Evolutionary conservation across 2,797 vertebrate species (phyloP), one percentile per base, ranked within the genome.

Genomic region (Microctenopoma lineatum): DNA sequence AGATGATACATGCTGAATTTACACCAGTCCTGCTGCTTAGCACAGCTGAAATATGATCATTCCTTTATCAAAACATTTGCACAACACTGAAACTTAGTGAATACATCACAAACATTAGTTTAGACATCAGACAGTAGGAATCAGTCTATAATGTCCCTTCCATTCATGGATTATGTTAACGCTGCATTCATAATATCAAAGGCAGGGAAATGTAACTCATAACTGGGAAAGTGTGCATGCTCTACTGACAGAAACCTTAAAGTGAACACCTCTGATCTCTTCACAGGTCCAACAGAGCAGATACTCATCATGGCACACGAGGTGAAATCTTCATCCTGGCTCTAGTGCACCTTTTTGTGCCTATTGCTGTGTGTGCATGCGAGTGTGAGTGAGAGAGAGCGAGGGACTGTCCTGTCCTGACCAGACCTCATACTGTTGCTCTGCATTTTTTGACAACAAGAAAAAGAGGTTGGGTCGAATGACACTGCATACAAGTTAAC

Each of bases 281-380:
- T 51, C 57, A 39, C 60, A 39, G 41, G 59, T 55, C 72, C 46
- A 72, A 53, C 64, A 54, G 73, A 66, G 61, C 64, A 67, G 68
- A 61, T 61, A 69, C 60, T 52, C 55, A 59, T 75, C 73, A 59
- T 25, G 16, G 25, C 63, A 46, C 64, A 73, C n/a, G 56, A 46
- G 73, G 51, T 52, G 57, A 81, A 78, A 83, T 59, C 34, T 46
- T 80, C 80, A 86, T 81, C 81, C 73, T 42, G 55, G 74, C 59
- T 83, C 70, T 48, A 56, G 36, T 9, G 66, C 66, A 86, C 72
- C 81, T 72, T 80, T 72, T 54, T 57, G 36, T 41, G 64, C 13
- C 53, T 53, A 52, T 48, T 47, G 25, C 25, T 58, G 18, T 45
- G 60, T 36, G 58, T 27, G 55, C 39, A 63, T 52, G 44, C 32